Base-by-base conservation (phyloP, 2,888 invertebrate species). In the Tenthredo livida region DNA sequence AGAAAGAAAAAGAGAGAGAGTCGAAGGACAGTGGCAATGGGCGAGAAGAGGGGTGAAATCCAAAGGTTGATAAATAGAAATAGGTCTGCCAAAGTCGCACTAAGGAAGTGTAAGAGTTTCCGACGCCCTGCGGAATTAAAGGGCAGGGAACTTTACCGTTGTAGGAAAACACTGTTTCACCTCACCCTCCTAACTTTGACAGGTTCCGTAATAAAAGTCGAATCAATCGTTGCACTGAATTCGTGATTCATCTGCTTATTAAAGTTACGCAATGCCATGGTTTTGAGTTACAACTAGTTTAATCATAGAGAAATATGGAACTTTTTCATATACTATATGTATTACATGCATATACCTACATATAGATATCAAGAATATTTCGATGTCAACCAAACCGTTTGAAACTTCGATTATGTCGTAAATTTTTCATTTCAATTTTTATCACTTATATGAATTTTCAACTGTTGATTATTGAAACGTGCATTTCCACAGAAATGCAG, bases 31-130 rank as follows among this genome's bases (percentile, higher is more conserved):
- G 25, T 21, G 47, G 3, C 21, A 47, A 50, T 50, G 75, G 17
- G 50, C 33, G 25, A 7, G 75, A 29, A 17, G 21, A 21, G 72
- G 72, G 72, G 43, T 73, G 43, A 73, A 73, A 73, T 43, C 72
- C 47, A 54, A 77, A 50, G 77, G 77, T 73, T 73, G 72, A 73
- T 73, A 43, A 21, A 73, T 73, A 73, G 72, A 33, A 67, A 33
- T 67, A 67, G 33, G 33, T 33, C 67, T 67, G 67, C 67, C 33
- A 67, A 67, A 33, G 6, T 67, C 33, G 33, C 67, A 21, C 72
- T 43, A 43, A 43, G 21, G 9, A 21, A 43, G 43, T 40, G 21
- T 73, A 43, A 21, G 72, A 43, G 40, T 43, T 43, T 25, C n/a
- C n/a, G 21, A 43, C 43, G 10, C 21, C 43, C 43, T 21, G 9